These are phyloP conservation scores for Litocranius walleri DNA, from an alignment of 2,113 vertebrate genomes.

Conservation along the genomic window DNA sequence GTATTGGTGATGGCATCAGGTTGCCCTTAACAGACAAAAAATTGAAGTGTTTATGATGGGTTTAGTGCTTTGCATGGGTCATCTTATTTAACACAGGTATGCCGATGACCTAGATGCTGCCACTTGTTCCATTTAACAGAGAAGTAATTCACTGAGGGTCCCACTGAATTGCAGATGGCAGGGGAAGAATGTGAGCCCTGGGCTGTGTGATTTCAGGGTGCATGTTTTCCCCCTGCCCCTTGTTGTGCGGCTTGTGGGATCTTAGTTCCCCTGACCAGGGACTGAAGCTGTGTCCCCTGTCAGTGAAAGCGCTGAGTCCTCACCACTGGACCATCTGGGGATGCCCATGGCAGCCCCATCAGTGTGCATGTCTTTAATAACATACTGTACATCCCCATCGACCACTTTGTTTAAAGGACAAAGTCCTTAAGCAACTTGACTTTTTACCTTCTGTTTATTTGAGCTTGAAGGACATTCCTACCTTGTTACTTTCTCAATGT, in stretches of 20 bases:
- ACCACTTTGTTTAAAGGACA: neutral
- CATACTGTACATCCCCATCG: rapidly evolving
- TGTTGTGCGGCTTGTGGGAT: neutral
- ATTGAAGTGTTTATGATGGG: neutral
- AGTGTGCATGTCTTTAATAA: neutral
- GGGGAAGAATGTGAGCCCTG: neutral
- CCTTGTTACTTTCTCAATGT: neutral
- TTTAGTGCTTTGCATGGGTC: neutral
- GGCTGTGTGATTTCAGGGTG: neutral
- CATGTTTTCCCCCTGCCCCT: neutral
- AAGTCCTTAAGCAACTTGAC: neutral
- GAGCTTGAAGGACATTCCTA: neutral
- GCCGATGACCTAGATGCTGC: neutral
- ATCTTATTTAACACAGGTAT: neutral
- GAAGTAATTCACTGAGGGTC: neutral
- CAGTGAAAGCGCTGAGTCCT: neutral
- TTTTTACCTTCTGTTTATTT: neutral
- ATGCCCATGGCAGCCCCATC: neutral
- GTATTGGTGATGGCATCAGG: neutral
- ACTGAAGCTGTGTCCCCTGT: neutral
- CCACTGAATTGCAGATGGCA: neutral
- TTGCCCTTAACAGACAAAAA: neutral
- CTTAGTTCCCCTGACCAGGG: neutral
- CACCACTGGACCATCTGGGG: neutral
- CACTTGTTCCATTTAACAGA: neutral